Evolutionary conservation across 2,888 invertebrate species (phyloP), one percentile per base, ranked within the genome.

Genomic region (Erpobdella octoculata): DNA sequence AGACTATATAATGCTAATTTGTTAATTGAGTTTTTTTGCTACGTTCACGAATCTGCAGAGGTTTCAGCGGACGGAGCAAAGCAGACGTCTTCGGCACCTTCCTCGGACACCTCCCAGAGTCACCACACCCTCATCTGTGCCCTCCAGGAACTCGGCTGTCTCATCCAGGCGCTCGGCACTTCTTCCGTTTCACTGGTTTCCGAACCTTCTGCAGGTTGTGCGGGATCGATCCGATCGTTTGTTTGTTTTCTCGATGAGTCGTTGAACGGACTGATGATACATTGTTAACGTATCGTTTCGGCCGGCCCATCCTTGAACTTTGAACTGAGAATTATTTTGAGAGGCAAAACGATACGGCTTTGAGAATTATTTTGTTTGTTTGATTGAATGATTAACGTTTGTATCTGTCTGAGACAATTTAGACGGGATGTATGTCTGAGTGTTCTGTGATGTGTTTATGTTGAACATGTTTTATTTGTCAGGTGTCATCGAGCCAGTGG

Each of bases 81-180:
- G 62, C 62, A 25, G 12, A 3, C 62, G 35, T 62, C 62, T 1
- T 59, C 59, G 15, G 15, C 25, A n/a, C 9, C 31, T 35, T 62
- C 62, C 1, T n/a, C 28, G n/a, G 74, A 75, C 15, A 28, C 66
- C 18, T 70, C 41, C 15, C 79, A 79, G n/a, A 80, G 79, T 69
- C 82, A 82, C 69, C 83, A 83, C 76, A 80, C 82, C 1, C 73
- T 83, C 59, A 82, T 95, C 2, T 96, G 96, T 81, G 93, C 94
- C 4, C 85, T 98, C 75, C 93, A 92, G 81, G 96, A 97, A 84
- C 89, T 96, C 69, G 93, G 94, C 1, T 90, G 91, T 79, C 86
- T 97, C 72, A 89, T 95, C 28, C 86, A 92, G 46, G 90, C 92
- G 74, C 87, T 98, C 21, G 95, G 95, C n/a, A 96, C 96, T 0